Conservation (phyloP, 2,113 vertebrate genomes). For the Narcine bancroftii region DNA sequence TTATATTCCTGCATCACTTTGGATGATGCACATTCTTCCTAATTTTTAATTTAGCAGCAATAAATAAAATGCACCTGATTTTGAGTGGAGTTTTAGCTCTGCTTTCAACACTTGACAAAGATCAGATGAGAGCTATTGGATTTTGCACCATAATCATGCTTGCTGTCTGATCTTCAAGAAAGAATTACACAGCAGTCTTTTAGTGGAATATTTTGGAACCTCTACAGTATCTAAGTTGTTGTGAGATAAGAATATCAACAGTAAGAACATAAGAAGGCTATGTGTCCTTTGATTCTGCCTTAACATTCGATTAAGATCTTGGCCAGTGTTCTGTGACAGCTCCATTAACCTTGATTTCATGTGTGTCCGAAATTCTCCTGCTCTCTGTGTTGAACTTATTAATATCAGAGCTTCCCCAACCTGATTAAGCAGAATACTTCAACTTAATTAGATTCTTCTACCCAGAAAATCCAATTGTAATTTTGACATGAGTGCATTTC, state of each 20-base stretch:
- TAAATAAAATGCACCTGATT: background rate
- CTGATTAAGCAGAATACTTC: background rate
- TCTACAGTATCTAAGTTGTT: background rate
- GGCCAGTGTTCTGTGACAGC: background rate
- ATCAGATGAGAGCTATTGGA: background rate
- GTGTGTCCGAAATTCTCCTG: too few relatives aligned
- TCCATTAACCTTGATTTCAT: background rate
- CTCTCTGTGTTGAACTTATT: too few relatives aligned
- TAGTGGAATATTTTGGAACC: background rate
- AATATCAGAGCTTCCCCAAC: background rate
- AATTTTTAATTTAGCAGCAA: background rate
- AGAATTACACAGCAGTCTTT: background rate
- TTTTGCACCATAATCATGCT: background rate
- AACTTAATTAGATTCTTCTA: background rate
- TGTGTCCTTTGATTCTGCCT: background rate
- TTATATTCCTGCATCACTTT: background rate
- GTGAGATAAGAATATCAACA: background rate
- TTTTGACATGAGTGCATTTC: background rate
- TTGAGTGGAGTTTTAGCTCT: background rate
- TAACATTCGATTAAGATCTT: background rate
- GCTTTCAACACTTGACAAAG: background rate
- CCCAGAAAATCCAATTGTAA: background rate
- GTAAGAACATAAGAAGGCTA: too few relatives aligned
- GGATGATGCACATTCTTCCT: background rate
- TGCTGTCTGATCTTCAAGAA: background rate